Evolutionary conservation across 1,140 invertebrate genomes (phyloP).

Genomic region (Aphis gossypii): DNA sequence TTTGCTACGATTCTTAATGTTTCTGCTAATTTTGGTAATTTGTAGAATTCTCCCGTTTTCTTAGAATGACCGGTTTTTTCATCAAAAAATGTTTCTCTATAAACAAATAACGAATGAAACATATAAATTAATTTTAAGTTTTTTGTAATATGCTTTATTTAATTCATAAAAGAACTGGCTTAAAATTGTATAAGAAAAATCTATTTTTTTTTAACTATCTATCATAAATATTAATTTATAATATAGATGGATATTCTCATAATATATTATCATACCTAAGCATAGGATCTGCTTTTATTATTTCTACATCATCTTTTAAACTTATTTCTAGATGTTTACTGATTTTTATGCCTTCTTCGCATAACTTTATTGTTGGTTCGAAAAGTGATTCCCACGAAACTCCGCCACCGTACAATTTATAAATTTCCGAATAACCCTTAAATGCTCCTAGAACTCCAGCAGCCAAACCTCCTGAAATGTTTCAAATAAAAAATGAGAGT

Average conservation of each 20-base stretch:
- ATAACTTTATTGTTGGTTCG: slow-evolving; percentile 78
- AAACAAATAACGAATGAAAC: background rate
- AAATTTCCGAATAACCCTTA: slow-evolving; percentile 81
- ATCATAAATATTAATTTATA: no score
- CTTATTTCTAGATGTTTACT: slow-evolving; percentile 68
- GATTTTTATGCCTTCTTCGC: slow-evolving; percentile 74
- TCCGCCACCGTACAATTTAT: slow-evolving; percentile 77
- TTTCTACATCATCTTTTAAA: slow-evolving; percentile 52
- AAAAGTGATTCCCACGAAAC: slow-evolving; percentile 80
- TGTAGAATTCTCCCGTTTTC: slow-evolving; percentile 75
- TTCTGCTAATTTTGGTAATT: slow-evolving; percentile 73
- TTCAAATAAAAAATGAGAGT: no score
- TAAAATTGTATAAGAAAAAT: no score
- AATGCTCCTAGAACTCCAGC: slow-evolving; percentile 92
- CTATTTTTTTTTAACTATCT: no score
- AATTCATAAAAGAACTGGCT: no score
- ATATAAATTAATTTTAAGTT: no score
- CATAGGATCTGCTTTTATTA: slow-evolving; percentile 54
- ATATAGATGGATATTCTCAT: background rate
- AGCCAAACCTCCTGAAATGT: slow-evolving; percentile 72
- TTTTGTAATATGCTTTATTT: no score
- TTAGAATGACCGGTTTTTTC: slow-evolving; percentile 69
- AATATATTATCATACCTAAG: slow-evolving; percentile 45
- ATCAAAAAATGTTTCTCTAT: slow-evolving; percentile 65
- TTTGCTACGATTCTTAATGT: slow-evolving; percentile 77